phyloP scores from a whole-genome alignment of 2,797 vertebrate species.

The Emys orbicularis region DNA sequence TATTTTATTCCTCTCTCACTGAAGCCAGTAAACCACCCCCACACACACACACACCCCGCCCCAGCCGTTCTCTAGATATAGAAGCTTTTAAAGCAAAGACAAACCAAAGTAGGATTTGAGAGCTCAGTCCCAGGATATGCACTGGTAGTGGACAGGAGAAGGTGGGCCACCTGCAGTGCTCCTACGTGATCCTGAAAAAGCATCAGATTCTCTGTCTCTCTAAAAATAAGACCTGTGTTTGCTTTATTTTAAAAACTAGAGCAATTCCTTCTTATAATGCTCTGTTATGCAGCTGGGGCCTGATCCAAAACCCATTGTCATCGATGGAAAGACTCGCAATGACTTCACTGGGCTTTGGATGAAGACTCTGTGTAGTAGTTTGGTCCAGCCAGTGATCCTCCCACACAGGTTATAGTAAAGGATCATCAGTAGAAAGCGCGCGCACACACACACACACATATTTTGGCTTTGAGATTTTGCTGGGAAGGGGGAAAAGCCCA shows the following conservation, averaged over 20 bases:
- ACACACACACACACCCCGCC: neutral
- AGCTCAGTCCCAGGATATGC: slow-evolving; percentile 70
- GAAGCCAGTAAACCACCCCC: neutral
- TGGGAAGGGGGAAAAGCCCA: slow-evolving; percentile 18
- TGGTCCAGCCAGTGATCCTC: slow-evolving; percentile 56
- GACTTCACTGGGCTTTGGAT: neutral
- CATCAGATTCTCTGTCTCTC: slow-evolving; percentile 53
- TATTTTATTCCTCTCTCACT: neutral
- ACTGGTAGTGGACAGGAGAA: neutral
- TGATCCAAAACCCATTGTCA: neutral
- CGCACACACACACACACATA: slow-evolving; percentile 39
- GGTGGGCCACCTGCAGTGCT: slow-evolving; percentile 55
- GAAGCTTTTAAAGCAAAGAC: slow-evolving; percentile 49
- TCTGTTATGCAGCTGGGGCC: neutral
- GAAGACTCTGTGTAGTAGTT: neutral
- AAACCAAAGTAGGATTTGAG: slow-evolving; percentile 37
- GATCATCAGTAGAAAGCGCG: slow-evolving; percentile 50
- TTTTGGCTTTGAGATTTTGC: slow-evolving; percentile 64
- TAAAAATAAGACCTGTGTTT: slow-evolving; percentile 73
- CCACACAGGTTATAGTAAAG: slow-evolving; percentile 41
- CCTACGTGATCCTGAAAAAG: slow-evolving; percentile 56
- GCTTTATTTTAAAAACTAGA: slow-evolving; percentile 65
- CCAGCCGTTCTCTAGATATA: neutral
- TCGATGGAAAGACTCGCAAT: slow-evolving; percentile 7
- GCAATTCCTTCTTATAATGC: slow-evolving; percentile 40